Percentiles rank a stretch among this genome's conserved stretches.
Evolutionary conservation across 2,113 vertebrate genomes (phyloP).

Genomic region (Balaeniceps rex): DNA sequence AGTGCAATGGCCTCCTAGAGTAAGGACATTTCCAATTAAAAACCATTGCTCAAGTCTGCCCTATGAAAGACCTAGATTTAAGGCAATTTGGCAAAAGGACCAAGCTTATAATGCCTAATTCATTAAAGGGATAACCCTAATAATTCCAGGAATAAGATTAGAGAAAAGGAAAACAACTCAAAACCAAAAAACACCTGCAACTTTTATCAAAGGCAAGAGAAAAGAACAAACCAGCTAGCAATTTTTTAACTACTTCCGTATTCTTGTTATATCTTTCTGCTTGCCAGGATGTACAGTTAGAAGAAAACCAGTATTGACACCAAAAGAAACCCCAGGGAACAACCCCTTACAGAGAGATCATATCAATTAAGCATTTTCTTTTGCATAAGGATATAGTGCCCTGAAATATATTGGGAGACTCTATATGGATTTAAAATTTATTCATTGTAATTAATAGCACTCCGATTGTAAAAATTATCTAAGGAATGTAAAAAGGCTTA

Average conservation of each 20-base stretch:
- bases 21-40: background rate
- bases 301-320: background rate
- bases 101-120: background rate
- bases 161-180: background rate
- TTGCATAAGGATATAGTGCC: background rate
- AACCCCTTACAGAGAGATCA: fast-evolving
- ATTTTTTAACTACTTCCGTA: background rate
- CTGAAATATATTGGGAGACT: background rate
- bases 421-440: background rate
- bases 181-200: background rate
- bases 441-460: background rate
- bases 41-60: background rate
- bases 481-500: background rate
- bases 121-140: background rate
- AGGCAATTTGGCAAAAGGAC: background rate
- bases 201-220: background rate
- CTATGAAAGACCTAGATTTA: background rate
- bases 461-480: background rate
- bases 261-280: background rate
- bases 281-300: background rate
- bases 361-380: background rate
- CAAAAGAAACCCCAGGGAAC: background rate
- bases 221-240: fast-evolving
- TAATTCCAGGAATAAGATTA: background rate
- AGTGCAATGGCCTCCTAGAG: background rate